Base-by-base conservation (phyloP, 53 echinoderm and acorn worm genomes). In the Arbacia lixula region DNA sequence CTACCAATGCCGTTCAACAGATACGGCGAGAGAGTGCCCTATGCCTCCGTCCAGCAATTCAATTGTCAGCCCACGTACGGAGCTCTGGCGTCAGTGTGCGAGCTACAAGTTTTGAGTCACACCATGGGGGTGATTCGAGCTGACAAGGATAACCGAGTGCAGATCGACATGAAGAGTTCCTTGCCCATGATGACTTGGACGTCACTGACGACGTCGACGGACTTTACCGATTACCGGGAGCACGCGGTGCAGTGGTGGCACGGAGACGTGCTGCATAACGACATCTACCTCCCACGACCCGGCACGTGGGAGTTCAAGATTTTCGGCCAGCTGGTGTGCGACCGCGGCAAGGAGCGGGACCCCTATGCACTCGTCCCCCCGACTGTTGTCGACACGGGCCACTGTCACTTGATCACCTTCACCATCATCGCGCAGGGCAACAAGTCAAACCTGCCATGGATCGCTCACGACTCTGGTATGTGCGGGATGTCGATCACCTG, bases 201-300 rank as follows among this genome's bases (percentile, higher is more conserved):
- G 19, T 63, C 64, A 11, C 62, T 81, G 62, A 63, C 64, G 2
- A 29, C 62, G 6, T 61, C 62, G 32, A 63, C 26, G 19, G 64
- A 63, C 33, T 77, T 77, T 40, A 62, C 26, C 21, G 50, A 63
- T 21, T 32, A 63, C 34, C 42, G 82, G n/a, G 82, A 81, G 2
- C 62, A 81, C 63, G 82, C 51, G 12, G 64, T 63, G 0, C 82
- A 81, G 82, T 81, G 82, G 82, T 81, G 82, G 82, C 41, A 81
- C 6, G 64, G 82, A 19, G 46, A 81, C 50, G 40, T 81, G 5
- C 61, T 81, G 12, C 82, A 81, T 5, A 46, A 11, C 30, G 26
- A 4, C 32, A 20, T 81, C 21, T 27, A 42, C 20, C 14, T 81
- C 6, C 82, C 82, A 3, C 63, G 43, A 0, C 31, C 42, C 12